phyloP scores from a whole-genome alignment of 2,113 vertebrate species.

The Onychorhynchus coronatus region DNA sequence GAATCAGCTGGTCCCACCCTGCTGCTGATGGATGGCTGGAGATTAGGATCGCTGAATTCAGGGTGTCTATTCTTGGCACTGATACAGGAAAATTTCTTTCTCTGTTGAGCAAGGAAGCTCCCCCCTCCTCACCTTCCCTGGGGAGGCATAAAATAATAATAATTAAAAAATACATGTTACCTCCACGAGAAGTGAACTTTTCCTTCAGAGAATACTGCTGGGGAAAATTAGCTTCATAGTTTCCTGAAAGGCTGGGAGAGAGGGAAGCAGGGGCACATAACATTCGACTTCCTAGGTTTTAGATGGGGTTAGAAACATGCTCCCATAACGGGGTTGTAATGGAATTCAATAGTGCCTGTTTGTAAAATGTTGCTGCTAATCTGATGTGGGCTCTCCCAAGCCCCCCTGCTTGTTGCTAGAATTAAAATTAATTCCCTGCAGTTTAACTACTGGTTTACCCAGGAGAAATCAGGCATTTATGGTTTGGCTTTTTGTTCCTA shows the following conservation, averaged over 20 bases:
- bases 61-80: conserved; percentile 61
- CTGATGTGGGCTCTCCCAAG: neutral
- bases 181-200: neutral
- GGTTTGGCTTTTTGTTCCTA: conserved; percentile 21
- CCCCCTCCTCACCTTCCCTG: neutral
- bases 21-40: conserved; percentile 56
- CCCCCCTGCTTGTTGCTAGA: neutral
- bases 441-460: conserved; percentile 15
- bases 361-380: neutral
- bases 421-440: conserved; percentile 16
- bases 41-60: conserved; percentile 59
- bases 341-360: neutral
- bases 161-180: conserved; percentile 23
- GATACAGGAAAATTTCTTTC: conserved; percentile 50
- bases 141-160: conserved; percentile 36
- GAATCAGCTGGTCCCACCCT: conserved; percentile 61
- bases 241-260: neutral
- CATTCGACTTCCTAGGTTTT: fast-evolving
- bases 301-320: fast-evolving
- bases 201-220: neutral
- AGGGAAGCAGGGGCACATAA: neutral
- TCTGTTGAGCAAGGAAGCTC: conserved; percentile 35
- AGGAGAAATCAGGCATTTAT: conserved; percentile 34
- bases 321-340: neutral
- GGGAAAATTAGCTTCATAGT: neutral